Evolutionary conservation across 1,140 invertebrate species (phyloP), one percentile per base, ranked within the genome.

Genomic region (Stenopsyche tienmushanensis): DNA sequence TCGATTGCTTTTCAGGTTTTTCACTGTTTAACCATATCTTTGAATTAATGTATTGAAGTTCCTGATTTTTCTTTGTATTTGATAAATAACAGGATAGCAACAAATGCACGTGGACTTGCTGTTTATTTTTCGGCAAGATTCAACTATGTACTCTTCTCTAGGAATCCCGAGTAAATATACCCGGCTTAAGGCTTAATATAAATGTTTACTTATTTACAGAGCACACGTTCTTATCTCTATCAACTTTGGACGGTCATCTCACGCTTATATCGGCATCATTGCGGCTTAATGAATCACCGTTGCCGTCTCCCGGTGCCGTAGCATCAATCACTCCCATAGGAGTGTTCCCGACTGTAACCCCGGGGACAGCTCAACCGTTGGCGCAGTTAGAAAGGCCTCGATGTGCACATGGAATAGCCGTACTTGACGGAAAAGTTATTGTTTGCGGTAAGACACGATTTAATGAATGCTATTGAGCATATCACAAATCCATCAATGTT

Each of bases 351-450:
- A 34, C 24, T 34, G 18, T 13, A 18, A 75, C 80, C 42, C 80
- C 81, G 15, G 78, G 79, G 1, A 78, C 80, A 10, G 60, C 62
- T 2, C 62, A 60, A 52, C 60, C 62, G 1, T 45, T 70, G n/a
- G 55, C 65, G 0, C 60, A 55, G 1, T 62, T 70, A 15, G 65
- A 67, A 23, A 7, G 69, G 20, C 69, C 71, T 10, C 83, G 90
- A 64, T 91, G 90, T 77, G 86, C 88, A n/a, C 83, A 89, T 52
- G 91, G 91, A 7, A 86, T 88, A 62, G 86, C 85, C 24, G 86
- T 88, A 67, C 73, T 90, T 13, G 82, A 88, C 62, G 85, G 85
- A 21, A 83, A 83, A 49, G 76, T 93, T 1, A 76, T 93, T 64
- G 88, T 91, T 18, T 90, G 89, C 76, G 90, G 89, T 88, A 74